These are phyloP conservation scores for Podarcis raffonei DNA, from an alignment of 2,113 vertebrate species.

Conservation along the genomic window DNA sequence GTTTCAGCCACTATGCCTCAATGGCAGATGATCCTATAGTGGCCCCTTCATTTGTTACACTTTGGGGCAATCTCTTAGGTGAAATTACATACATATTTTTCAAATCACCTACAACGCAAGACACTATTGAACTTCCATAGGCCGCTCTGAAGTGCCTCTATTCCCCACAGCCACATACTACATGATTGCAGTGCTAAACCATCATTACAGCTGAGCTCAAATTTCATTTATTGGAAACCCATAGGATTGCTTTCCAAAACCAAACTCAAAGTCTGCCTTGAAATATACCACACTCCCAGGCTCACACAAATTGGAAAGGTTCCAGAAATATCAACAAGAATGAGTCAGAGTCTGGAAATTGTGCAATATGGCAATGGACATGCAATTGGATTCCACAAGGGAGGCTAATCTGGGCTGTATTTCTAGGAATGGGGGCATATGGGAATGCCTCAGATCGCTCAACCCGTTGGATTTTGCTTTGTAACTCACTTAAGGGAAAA, in stretches of 20 bases:
- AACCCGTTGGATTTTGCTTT: slow-evolving; percentile 1
- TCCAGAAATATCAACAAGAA: slow-evolving; percentile 12
- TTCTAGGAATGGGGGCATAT: background rate
- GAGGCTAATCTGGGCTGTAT: slow-evolving; percentile 1
- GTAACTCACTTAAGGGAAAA: background rate
- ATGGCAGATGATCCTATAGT: background rate
- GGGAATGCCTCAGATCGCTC: background rate
- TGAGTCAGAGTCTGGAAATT: slow-evolving; percentile 27
- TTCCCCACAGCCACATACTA: background rate
- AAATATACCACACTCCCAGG: slow-evolving; percentile 2
- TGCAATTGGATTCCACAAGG: background rate
- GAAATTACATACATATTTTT: background rate
- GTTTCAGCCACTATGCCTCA: background rate
- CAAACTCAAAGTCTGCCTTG: background rate
- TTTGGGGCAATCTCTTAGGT: background rate
- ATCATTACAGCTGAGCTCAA: background rate
- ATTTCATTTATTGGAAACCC: slow-evolving; percentile 18
- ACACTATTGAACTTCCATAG: background rate
- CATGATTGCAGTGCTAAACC: background rate
- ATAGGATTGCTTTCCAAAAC: background rate
- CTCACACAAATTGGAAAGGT: slow-evolving; percentile 15
- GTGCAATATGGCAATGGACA: background rate
- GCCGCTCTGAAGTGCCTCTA: background rate
- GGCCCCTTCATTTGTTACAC: background rate
- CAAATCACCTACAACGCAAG: background rate